Conservation (phyloP, 2,113 vertebrate genomes). For the Rhinolophus ferrumequinum region DNA sequence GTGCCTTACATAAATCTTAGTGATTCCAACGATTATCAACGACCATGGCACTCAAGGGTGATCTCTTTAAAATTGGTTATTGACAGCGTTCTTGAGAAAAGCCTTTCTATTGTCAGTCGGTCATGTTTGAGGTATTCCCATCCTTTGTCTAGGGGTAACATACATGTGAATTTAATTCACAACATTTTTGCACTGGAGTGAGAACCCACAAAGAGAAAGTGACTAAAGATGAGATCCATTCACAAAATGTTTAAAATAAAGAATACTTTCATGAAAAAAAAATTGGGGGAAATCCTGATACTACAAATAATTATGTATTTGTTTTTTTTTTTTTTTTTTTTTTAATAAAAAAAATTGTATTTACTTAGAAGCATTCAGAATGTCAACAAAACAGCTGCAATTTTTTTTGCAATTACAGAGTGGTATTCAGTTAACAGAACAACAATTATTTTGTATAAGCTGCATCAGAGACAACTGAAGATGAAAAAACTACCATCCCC, state of each 20-base stretch:
- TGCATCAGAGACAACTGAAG: slow-evolving; percentile 94
- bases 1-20: neutral
- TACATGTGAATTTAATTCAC: slow-evolving; percentile 4
- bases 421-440: slow-evolving; percentile 97
- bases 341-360: slow-evolving; percentile 93
- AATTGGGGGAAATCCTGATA: neutral
- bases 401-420: slow-evolving; percentile 97
- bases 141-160: neutral
- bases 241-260: neutral
- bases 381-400: slow-evolving; percentile 97
- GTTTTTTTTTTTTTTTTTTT: no score
- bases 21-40: neutral
- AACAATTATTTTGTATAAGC: slow-evolving; percentile 90
- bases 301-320: neutral
- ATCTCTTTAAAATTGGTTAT: neutral
- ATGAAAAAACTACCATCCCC: slow-evolving; percentile 91
- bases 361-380: slow-evolving; percentile 99
- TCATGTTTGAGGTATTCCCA: neutral
- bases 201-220: neutral
- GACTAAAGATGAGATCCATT: neutral
- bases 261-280: neutral
- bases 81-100: neutral
- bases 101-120: neutral
- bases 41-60: no score
- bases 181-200: neutral